Percentiles rank a stretch among this genome's conserved stretches.
Conservation (phyloP, 2,888 invertebrate genomes). For the Ellobium chinense region DNA sequence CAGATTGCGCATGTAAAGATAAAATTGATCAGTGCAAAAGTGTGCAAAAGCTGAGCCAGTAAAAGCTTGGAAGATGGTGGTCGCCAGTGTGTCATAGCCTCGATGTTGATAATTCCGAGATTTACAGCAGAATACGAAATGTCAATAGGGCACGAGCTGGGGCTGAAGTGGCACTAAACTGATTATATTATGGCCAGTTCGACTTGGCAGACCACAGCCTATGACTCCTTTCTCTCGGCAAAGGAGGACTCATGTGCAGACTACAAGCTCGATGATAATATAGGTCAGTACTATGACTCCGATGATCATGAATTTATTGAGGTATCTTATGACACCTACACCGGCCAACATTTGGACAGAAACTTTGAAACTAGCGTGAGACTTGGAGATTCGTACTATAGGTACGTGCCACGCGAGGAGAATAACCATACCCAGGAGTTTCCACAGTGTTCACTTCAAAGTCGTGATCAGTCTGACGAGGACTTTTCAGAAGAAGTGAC, state of each 20-base stretch:
- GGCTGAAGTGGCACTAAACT: not conserved
- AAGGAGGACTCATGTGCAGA: not conserved
- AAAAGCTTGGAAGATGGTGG: no score
- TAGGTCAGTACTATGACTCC: not conserved
- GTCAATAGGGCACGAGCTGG: not conserved
- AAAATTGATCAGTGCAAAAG: no score
- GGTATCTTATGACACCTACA: not conserved
- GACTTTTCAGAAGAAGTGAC: conserved; percentile 31
- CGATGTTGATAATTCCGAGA: not conserved
- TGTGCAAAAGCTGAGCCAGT: no score
- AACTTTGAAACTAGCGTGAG: not conserved
- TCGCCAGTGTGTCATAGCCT: no score
- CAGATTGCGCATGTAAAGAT: no score
- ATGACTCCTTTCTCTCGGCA: conserved; percentile 24
- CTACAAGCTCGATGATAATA: not conserved
- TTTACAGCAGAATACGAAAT: not conserved
- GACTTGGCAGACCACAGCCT: conserved; percentile 37
- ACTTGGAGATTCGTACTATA: not conserved
- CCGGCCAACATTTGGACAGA: not conserved
- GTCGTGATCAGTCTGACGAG: not conserved
- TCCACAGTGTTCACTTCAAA: not conserved
- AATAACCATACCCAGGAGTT: not conserved
- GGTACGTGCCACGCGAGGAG: not conserved
- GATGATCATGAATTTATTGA: not conserved
- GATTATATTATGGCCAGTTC: conserved; percentile 31